These are phyloP conservation scores for Scaptodrosophila lebanonensis DNA, from an alignment of 1,140 invertebrate genomes.

Conservation along the genomic window DNA sequence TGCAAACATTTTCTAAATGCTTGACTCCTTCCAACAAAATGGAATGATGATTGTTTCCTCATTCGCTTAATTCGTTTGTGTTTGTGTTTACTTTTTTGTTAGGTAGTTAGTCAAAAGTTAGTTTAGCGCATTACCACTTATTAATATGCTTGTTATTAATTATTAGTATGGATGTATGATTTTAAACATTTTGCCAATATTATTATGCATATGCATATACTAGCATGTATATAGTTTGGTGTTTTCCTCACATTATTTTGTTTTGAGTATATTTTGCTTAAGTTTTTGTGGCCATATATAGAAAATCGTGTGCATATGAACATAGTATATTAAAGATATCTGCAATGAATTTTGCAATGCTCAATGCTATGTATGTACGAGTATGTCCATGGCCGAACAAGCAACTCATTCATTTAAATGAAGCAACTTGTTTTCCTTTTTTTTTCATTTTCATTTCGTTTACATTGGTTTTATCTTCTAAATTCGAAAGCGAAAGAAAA, in stretches of 20 bases:
- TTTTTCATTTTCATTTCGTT: slow-evolving; percentile 12
- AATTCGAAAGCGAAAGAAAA: too few species aligned
- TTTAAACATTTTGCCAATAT: too few species aligned
- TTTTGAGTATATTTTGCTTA: neutral
- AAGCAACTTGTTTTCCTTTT: slow-evolving; percentile 4
- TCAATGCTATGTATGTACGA: too few species aligned
- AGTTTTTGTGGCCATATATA: slow-evolving; percentile 56
- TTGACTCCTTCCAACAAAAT: slow-evolving; percentile 3
- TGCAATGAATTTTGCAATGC: too few species aligned
- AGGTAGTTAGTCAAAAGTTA: slow-evolving; percentile 69
- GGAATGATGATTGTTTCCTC: slow-evolving; percentile 5
- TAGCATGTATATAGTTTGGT: slow-evolving; percentile 28
- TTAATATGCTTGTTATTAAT: slow-evolving; percentile 21
- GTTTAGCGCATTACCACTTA: slow-evolving; percentile 57
- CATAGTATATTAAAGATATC: slow-evolving; percentile 16
- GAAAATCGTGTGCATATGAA: slow-evolving; percentile 8
- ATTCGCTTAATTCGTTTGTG: slow-evolving; percentile 7
- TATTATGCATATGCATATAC: too few species aligned
- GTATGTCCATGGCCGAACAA: too few species aligned
- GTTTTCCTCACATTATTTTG: slow-evolving; percentile 19
- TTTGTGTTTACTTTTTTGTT: slow-evolving; percentile 27
- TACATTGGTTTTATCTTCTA: slow-evolving; percentile 28
- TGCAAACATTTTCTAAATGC: too few species aligned
- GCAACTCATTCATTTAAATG: too few species aligned
- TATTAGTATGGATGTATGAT: too few species aligned